Evolutionary conservation across 2,888 invertebrate genomes (phyloP), one percentile per base, ranked within the genome.

Genomic region (Tetheella fluctuosa): DNA sequence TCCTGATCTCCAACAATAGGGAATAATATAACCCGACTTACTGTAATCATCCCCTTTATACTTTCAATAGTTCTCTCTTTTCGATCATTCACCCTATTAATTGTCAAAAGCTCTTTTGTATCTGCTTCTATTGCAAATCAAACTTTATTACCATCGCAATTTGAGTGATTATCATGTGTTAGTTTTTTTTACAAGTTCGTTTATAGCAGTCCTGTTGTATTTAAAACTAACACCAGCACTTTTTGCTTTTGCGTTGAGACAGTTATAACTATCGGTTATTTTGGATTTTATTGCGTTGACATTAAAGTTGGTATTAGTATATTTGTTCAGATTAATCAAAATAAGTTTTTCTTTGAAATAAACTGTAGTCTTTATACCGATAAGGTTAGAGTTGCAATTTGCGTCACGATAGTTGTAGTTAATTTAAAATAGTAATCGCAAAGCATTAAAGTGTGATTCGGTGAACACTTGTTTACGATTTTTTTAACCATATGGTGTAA

Each of bases 401-500:
- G 64, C 67, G 66, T 39, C 5, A 39, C 3, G 2, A 37, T n/a
- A n/a, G n/a, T 15, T n/a, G 39, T n/a, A 39, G 68, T 60, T 65
- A 74, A 79, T 79, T 75, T 72, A 73, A 72, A 81, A 67, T 80
- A 76, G 78, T 86, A 85, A 86, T 88, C 81, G 80, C 76, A 65
- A 70, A 77, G 83, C 74, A 86, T 88, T 84, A 84, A 82, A 88
- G 86, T 80, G 77, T 81, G 86, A 89, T 88, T 89, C 82, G 68
- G 86, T 76, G 85, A 84, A 81, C 89, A 91, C 92, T 91, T 91
- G 91, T 91, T 90, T 90, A 86, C 88, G 82, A 89, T 88, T 90
- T 93, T 91, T 88, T 88, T 75, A 80, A 84, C 87, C 93, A 93
- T 93, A 93, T 93, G 93, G 93, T 89, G 80, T 89, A 90, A 90